Base-by-base conservation (phyloP, 2,113 vertebrate genomes). In the Tragelaphus buxtoni region DNA sequence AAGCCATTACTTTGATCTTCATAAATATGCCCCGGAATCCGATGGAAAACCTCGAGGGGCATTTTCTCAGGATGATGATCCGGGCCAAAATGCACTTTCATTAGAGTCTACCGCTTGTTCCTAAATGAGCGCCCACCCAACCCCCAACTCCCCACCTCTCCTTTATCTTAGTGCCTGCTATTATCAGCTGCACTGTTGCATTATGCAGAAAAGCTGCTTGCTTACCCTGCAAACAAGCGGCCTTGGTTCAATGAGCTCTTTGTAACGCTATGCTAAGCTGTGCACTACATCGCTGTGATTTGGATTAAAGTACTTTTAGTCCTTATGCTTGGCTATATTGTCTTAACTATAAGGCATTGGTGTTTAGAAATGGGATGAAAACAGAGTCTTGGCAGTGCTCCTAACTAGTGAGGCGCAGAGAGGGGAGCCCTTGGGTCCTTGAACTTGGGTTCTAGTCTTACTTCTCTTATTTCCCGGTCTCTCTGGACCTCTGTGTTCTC, bases 181-280 rank as follows among this genome's bases (percentile, higher is more conserved):
- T 93, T 97, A 91, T 84, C 98, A 98, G 98, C 98, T 98, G 97
- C 90, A 96, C 88, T 94, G 32, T 88, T 97, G 94, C 94, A 80
- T 97, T 98, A 97, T 98, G 97, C 96, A 94, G 97, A 88, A 51
- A n/a, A 96, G 96, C 91, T 94, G 93, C 97, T 97, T 97, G 95
- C 97, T 96, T 97, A 91, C 74, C 96, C 96, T 96, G 98, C 35
- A 82, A 97, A 94, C 1, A 17, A 53, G 88, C 32, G 28, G 30
- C 35, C 30, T 53, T 7, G 69, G 89, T 95, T 98, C 96, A 95
- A 65, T 90, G 95, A 98, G 95, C 95, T 96, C 88, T 98, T 98
- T 97, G 95, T 97, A 97, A 97, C 83, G 97, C 93, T 97, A 47
- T 96, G 96, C 96, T 97, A 97, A 98, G 88, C 97, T 97, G 97